These are phyloP conservation scores for Caranx ignobilis DNA, from an alignment of 2,113 vertebrate genomes.

Conservation along the genomic window DNA sequence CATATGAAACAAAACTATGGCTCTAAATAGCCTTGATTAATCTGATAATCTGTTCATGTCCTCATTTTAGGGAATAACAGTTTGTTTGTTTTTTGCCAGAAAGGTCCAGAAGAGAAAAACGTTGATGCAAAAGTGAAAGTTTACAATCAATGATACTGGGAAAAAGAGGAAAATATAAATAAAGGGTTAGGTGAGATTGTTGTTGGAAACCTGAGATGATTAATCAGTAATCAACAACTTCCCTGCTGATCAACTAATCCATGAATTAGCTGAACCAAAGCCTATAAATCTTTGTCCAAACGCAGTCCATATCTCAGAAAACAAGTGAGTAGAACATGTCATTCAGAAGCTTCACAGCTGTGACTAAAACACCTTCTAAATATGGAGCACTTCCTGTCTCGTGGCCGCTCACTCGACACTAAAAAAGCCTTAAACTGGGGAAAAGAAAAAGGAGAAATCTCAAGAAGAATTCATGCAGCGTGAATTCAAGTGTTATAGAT, in stretches of 20 bases:
- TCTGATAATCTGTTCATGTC: too few relatives aligned
- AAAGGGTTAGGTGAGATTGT: too few relatives aligned
- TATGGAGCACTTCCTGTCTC: constrained; percentile 9
- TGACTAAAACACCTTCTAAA: not conserved
- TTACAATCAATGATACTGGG: too few relatives aligned
- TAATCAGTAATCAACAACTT: too few relatives aligned
- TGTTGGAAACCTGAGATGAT: too few relatives aligned
- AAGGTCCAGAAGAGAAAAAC: not conserved
- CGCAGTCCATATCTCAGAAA: not conserved
- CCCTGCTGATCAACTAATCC: not conserved
- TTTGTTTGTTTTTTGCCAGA: not conserved
- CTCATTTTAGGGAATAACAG: too few relatives aligned
- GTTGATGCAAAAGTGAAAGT: too few relatives aligned
- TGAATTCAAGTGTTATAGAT: constrained; percentile 41
- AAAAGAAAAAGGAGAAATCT: not conserved
- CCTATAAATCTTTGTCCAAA: not conserved
- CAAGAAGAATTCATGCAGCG: constrained; percentile 18
- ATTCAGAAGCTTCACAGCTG: constrained; percentile 5
- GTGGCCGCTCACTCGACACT: constrained; percentile 6
- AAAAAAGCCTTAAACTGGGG: constrained; percentile 12
- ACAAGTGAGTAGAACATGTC: not conserved
- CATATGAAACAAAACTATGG: not conserved
- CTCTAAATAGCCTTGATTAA: not conserved
- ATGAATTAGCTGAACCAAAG: not conserved
- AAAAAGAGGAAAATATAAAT: too few relatives aligned